phyloP scores from a whole-genome alignment of 2,888 invertebrate genomes.

The Polietes domitor region DNA sequence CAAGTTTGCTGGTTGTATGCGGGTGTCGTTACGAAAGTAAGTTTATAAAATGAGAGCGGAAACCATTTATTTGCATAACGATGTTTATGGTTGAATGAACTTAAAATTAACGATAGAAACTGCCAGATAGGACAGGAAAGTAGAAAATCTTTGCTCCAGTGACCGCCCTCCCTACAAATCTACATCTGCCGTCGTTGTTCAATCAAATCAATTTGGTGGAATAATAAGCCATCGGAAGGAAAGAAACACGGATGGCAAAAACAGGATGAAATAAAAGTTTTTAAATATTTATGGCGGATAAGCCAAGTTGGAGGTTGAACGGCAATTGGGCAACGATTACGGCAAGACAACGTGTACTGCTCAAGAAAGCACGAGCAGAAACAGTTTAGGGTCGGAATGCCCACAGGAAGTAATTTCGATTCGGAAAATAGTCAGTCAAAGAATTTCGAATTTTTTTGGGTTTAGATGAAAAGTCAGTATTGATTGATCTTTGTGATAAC shows the following conservation, averaged over 20 bases:
- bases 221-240: background rate
- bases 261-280: background rate
- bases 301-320: background rate
- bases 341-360: no score
- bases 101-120: conserved; percentile 61
- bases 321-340: background rate
- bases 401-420: no score
- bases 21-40: background rate
- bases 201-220: background rate
- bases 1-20: background rate
- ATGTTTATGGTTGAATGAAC: conserved; percentile 58
- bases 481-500: no score
- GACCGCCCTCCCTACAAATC: no score
- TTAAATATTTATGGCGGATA: background rate
- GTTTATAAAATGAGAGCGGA: conserved; percentile 31
- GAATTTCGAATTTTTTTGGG: no score
- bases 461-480: no score
- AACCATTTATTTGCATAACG: conserved; percentile 62
- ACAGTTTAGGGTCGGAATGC: no score
- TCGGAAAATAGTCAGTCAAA: no score
- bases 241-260: background rate
- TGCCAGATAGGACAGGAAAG: background rate
- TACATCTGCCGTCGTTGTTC: background rate
- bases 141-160: background rate
- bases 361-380: conserved; percentile 47